Base-by-base conservation (phyloP, 2,797 vertebrate genomes). In the Anolis apletophallus region DNA sequence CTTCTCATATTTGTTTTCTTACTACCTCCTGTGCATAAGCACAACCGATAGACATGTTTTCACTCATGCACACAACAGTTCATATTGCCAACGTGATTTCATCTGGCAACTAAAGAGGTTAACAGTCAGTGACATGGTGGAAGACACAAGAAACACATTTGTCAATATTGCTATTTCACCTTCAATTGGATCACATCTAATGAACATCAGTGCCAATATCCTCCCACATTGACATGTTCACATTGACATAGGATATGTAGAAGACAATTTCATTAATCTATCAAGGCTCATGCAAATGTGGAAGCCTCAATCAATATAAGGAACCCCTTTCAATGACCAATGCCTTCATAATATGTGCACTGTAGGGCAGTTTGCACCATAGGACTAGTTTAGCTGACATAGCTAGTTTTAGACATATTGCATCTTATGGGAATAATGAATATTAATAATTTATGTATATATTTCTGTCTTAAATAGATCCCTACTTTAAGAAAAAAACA, bases 131-230 rank as follows among this genome's bases (percentile, higher is more conserved):
- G 72, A 79, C 80, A 81, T 77, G 54, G 14, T 3, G 77, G 40
- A 86, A 54, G 75, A 88, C 67, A 84, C 69, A 73, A 88, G 91
- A n/a, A 91, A 2, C 16, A 40, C 14, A 90, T 82, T 54, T 88
- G 68, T 52, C 71, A 78, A 55, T 81, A 73, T 29, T 84, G 46
- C 80, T 83, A 16, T 64, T 89, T 78, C 40, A 83, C 67, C 68
- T 61, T 91, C 85, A 90, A 46, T 74, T 81, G 85, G 64, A 88
- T 94, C 68, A 61, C 36, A 85, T 94, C 84, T 92, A 40, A 73
- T 77, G 34, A 91, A 13, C 0, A 1, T 86, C 84, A 79, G 59
- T 10, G 67, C 67, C 34, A 85, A 1, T 57, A 85, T 87, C 67
- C 52, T 87, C 88, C 67, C 16, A 71, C 34, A 23, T 13, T 75